phyloP scores from a whole-genome alignment of 2,888 invertebrate genomes.

The Rhorus exstirpatorius region DNA sequence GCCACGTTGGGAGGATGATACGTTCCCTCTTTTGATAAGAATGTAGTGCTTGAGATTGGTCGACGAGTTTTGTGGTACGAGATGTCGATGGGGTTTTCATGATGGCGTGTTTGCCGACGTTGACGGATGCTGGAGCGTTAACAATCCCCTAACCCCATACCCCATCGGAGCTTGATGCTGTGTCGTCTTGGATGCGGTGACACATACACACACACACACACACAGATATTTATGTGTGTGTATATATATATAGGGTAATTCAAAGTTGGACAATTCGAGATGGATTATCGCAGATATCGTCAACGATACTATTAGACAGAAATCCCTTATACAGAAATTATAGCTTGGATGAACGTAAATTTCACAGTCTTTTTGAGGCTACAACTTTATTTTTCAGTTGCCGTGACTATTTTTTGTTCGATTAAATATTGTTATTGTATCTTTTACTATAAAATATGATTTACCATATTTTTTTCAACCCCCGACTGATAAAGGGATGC shows the following conservation, averaged over 20 bases:
- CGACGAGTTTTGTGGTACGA: slow-evolving; percentile 16
- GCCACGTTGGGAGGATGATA: not conserved
- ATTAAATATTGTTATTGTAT: too few relatives aligned
- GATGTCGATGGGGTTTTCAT: slow-evolving; percentile 44
- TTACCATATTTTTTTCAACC: too few relatives aligned
- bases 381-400: too few relatives aligned
- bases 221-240: too few relatives aligned
- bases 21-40: slow-evolving; percentile 26
- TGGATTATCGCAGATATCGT: not conserved
- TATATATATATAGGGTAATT: not conserved
- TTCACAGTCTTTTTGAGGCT: too few relatives aligned
- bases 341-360: too few relatives aligned
- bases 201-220: too few relatives aligned
- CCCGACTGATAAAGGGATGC: too few relatives aligned
- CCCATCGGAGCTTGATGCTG: slow-evolving; percentile 30
- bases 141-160: slow-evolving; percentile 62
- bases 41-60: slow-evolving; percentile 36
- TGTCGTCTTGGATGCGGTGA: slow-evolving; percentile 17
- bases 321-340: too few relatives aligned
- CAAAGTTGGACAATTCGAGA: not conserved
- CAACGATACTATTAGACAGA: too few relatives aligned
- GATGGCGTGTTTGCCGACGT: slow-evolving; percentile 72
- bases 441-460: too few relatives aligned
- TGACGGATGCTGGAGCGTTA: slow-evolving; percentile 77
- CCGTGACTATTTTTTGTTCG: too few relatives aligned